Conservation (phyloP, 1,140 invertebrate species). For the Phthorimaea operculella region DNA sequence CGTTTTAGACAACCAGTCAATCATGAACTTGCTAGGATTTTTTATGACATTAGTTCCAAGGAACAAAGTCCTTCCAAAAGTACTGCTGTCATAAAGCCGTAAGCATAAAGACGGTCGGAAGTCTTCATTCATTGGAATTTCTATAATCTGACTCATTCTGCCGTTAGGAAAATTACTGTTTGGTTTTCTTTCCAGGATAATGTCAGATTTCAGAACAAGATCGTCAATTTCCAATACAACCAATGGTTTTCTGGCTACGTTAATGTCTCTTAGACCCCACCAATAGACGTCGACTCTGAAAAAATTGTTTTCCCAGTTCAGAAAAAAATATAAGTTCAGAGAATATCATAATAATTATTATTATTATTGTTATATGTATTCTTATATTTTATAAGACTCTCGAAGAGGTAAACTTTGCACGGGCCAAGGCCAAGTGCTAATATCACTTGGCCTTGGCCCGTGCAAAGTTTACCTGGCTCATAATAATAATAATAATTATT, state of each 20-base stretch:
- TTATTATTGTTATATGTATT: too few species aligned
- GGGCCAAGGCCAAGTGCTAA: too few species aligned
- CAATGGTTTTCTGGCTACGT: constrained; percentile 65
- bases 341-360: too few species aligned
- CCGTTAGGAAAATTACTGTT: constrained; percentile 61
- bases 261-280: constrained; percentile 72
- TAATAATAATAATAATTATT: too few species aligned
- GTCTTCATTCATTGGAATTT: constrained; percentile 59
- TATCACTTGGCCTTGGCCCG: too few species aligned
- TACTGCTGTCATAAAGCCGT: constrained; percentile 70
- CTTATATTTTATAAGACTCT: too few species aligned
- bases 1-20: constrained; percentile 36
- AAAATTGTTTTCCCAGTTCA: too few species aligned
- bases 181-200: constrained; percentile 63
- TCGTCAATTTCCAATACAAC: constrained; percentile 69
- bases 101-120: constrained; percentile 68
- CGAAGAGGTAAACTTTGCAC: too few species aligned
- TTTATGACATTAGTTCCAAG: constrained; percentile 64
- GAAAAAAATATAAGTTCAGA: too few species aligned
- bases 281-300: constrained; percentile 71
- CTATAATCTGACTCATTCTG: constrained; percentile 47
- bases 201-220: constrained; percentile 65
- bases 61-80: constrained; percentile 69
- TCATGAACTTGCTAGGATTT: constrained; percentile 44
- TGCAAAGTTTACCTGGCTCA: too few species aligned